Percentiles rank a stretch among this genome's conserved stretches.
phyloP scores from a whole-genome alignment of 2,113 vertebrate genomes.

The Varanus komodoensis region DNA sequence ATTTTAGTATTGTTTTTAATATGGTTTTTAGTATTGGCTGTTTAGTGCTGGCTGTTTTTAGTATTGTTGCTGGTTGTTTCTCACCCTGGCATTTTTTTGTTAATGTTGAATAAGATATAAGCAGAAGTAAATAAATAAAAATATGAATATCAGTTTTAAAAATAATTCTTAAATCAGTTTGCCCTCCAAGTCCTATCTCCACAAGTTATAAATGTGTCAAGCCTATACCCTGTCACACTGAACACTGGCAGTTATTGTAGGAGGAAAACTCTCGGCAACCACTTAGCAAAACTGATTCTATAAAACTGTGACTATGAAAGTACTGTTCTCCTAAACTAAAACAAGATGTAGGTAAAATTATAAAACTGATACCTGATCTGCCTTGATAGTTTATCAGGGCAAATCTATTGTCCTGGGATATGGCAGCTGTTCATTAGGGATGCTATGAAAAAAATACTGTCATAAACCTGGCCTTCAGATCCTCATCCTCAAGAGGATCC shows the following conservation, averaged over 20 bases:
- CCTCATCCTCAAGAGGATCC: no score
- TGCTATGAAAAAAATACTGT: background rate
- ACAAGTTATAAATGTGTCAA: background rate
- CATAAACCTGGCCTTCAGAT: no score
- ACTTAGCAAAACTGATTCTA: background rate
- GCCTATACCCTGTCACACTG: background rate
- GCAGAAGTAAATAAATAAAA: background rate
- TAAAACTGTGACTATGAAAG: background rate
- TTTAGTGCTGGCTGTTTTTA: no score
- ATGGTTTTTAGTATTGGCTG: no score
- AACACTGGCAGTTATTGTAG: no score
- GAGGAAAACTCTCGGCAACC: background rate
- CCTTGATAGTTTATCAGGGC: background rate
- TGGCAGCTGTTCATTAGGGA: background rate
- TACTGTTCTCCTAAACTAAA: background rate
- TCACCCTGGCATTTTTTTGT: no score
- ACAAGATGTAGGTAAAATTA: background rate
- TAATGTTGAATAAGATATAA: no score
- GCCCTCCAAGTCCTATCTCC: background rate
- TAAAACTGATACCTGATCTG: background rate
- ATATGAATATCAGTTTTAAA: background rate
- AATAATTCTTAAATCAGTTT: background rate
- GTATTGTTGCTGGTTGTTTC: no score
- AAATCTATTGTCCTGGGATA: background rate
- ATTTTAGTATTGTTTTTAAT: no score